Percentiles rank a stretch among this genome's conserved stretches.
These are phyloP conservation scores for Drosophila ezoana DNA, from an alignment of 2,888 invertebrate genomes.

Conservation along the genomic window DNA sequence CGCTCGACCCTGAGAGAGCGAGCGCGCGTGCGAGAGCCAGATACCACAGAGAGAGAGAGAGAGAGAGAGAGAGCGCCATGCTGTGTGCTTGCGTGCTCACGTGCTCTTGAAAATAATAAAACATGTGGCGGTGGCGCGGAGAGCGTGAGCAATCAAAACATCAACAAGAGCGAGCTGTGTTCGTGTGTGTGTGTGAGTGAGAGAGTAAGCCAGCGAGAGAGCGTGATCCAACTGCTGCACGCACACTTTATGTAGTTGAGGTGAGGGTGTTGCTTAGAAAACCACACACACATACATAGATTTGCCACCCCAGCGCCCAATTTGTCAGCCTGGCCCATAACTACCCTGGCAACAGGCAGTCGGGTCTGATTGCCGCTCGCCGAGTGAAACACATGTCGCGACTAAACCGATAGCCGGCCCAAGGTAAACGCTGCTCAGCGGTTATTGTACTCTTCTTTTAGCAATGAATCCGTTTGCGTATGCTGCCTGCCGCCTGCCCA, in stretches of 20 bases:
- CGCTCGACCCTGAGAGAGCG: slow-evolving; percentile 52
- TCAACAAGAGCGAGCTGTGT: slow-evolving; percentile 40
- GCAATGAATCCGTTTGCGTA: slow-evolving; percentile 48
- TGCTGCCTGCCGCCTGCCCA: slow-evolving; percentile 21
- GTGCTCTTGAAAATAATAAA: slow-evolving; percentile 63
- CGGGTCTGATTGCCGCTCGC: background rate
- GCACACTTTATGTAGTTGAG: slow-evolving; percentile 21
- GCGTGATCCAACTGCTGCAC: slow-evolving; percentile 31
- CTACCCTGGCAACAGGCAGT: slow-evolving; percentile 48
- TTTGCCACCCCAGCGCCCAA: slow-evolving; percentile 47
- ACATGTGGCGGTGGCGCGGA: slow-evolving; percentile 44
- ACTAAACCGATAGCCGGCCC: slow-evolving; percentile 30
- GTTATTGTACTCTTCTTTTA: slow-evolving; percentile 66
- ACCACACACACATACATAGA: slow-evolving; percentile 1
- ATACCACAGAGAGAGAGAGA: too few species aligned
- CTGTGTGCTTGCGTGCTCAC: slow-evolving; percentile 22
- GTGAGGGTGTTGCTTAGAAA: slow-evolving; percentile 50
- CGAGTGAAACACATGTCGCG: slow-evolving; percentile 53
- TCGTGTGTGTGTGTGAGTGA: slow-evolving; percentile 2
- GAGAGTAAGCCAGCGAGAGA: slow-evolving; percentile 5
- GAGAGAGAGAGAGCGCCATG: slow-evolving; percentile 17
- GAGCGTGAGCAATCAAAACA: slow-evolving; percentile 52
- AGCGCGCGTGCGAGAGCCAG: slow-evolving; percentile 2
- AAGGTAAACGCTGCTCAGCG: slow-evolving; percentile 56
- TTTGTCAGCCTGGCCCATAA: slow-evolving; percentile 30